These are phyloP conservation scores for Aphaenogaster ashmeadi DNA, from an alignment of 1,140 invertebrate genomes.

Conservation along the genomic window DNA sequence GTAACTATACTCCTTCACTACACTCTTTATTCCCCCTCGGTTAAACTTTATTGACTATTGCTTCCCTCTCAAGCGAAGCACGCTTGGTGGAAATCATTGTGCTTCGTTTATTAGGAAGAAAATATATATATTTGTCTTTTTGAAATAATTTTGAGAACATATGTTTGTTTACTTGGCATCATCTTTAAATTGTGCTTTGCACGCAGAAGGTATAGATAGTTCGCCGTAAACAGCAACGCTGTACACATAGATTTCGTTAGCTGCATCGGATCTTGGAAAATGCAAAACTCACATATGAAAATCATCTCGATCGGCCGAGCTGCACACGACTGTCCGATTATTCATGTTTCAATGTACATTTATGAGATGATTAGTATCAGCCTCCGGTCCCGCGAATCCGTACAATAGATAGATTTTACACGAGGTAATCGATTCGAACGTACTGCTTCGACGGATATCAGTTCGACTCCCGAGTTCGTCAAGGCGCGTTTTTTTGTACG, in stretches of 20 bases:
- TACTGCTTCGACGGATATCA: not conserved
- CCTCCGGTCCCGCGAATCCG: not conserved
- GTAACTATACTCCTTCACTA: conserved; percentile 49
- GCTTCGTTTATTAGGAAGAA: conserved; percentile 81
- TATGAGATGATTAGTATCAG: conserved; percentile 9
- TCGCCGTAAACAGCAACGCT: not conserved
- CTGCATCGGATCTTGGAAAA: not conserved
- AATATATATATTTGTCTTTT: conserved; percentile 72
- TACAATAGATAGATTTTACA: conserved; percentile 40
- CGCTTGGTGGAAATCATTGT: conserved; percentile 75
- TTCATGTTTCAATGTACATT: conserved; percentile 16
- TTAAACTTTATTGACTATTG: conserved; percentile 83
- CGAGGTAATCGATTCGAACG: not conserved
- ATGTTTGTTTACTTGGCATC: conserved; percentile 1
- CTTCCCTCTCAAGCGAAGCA: conserved; percentile 71
- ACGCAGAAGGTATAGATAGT: not conserved
- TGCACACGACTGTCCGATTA: not conserved
- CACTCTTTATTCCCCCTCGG: conserved; percentile 71
- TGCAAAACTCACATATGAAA: conserved; percentile 14
- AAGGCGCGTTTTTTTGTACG: not conserved
- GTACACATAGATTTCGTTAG: conserved; percentile 8
- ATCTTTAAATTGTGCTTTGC: not conserved
- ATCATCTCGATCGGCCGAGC: not conserved
- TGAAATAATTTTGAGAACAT: conserved; percentile 21
- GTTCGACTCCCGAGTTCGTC: not conserved